These are phyloP conservation scores for Caenorhabditis wallacei DNA, from an alignment of 2,888 invertebrate species.

Conservation along the genomic window DNA sequence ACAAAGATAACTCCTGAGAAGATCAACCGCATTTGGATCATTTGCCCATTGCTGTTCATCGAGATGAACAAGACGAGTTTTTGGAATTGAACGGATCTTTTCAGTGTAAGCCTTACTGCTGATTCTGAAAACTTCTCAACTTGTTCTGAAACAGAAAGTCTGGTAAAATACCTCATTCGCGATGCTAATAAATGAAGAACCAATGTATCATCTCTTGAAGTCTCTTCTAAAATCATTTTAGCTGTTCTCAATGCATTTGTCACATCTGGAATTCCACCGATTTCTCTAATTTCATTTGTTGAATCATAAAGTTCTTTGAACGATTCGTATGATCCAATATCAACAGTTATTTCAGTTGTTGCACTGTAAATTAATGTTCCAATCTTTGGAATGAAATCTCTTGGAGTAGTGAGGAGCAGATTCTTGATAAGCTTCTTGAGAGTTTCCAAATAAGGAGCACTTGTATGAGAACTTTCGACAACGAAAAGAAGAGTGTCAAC, in stretches of 20 bases:
- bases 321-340: conserved; percentile 74
- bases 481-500: conserved; percentile 66
- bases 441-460: conserved; percentile 61
- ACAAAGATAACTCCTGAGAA: conserved; percentile 54
- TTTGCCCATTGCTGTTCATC: conserved; percentile 65
- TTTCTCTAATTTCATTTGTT: conserved; percentile 76
- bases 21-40: conserved; percentile 51
- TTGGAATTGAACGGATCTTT: conserved; percentile 50
- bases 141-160: too few relatives aligned
- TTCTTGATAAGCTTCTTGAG: conserved; percentile 62
- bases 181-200: conserved; percentile 67
- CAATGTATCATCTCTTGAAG: conserved; percentile 58
- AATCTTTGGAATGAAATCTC: conserved; percentile 63
- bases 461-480: conserved; percentile 65
- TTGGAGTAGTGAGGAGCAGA: conserved; percentile 38
- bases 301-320: conserved; percentile 73
- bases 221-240: conserved; percentile 68
- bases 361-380: conserved; percentile 79
- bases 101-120: conserved; percentile 46
- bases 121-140: conserved; percentile 21
- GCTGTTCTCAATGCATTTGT: conserved; percentile 72
- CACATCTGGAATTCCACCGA: conserved; percentile 72
- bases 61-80: conserved; percentile 56
- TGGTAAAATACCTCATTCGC: conserved; percentile 57
- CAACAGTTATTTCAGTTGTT: conserved; percentile 77